phyloP scores from a whole-genome alignment of 2,113 vertebrate species.

The Stictonetta naevosa region DNA sequence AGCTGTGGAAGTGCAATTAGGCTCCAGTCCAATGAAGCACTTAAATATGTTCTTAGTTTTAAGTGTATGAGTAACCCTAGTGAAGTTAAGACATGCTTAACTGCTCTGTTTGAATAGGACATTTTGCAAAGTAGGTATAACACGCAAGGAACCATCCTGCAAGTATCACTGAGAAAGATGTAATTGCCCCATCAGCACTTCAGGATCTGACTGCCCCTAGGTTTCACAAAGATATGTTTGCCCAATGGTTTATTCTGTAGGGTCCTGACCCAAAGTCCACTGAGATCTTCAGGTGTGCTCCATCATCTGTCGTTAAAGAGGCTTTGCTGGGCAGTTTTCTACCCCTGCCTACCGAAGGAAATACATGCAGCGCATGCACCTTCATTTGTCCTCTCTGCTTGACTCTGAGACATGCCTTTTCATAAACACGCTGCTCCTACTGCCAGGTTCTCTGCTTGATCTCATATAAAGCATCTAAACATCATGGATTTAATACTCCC shows the following conservation, averaged over 20 bases:
- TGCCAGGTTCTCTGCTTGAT: neutral
- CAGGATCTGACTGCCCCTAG: neutral
- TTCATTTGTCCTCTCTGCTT: slow-evolving; percentile 37
- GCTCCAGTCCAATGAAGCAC: slow-evolving; percentile 41
- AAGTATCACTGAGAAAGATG: neutral
- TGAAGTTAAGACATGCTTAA: neutral
- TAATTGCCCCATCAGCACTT: neutral
- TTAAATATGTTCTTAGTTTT: slow-evolving; percentile 32
- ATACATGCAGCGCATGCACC: neutral
- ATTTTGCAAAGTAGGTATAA: neutral
- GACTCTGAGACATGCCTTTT: neutral
- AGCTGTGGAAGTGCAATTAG: slow-evolving; percentile 52
- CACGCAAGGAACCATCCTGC: neutral
- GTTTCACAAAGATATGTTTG: neutral
- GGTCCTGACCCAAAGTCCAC: neutral
- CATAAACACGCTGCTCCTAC: neutral
- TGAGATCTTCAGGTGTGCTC: neutral
- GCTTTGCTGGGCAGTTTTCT: neutral
- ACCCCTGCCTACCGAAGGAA: neutral
- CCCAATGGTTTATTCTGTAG: neutral
- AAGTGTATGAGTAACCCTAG: slow-evolving; percentile 9
- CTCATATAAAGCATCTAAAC: slow-evolving; percentile 37
- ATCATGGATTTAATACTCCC: slow-evolving; percentile 29
- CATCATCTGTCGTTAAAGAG: neutral
- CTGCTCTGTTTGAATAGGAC: neutral